Percentiles rank a stretch among this genome's conserved stretches.
These are phyloP conservation scores for Noctua janthina DNA, from an alignment of 2,888 invertebrate genomes.

Conservation along the genomic window DNA sequence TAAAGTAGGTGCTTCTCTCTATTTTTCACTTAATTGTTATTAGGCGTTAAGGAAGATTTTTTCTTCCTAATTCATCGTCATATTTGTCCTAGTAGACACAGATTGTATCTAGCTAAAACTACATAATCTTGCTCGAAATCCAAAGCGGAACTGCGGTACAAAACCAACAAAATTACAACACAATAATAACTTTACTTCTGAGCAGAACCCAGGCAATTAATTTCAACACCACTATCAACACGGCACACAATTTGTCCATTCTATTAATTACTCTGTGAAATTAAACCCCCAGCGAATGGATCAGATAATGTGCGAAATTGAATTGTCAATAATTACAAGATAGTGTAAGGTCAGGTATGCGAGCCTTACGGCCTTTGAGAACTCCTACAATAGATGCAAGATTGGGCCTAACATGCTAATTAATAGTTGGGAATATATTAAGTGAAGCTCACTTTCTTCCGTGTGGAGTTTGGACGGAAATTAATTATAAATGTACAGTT, in stretches of 20 bases:
- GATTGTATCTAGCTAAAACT: not conserved
- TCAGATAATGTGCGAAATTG: slow-evolving; percentile 85
- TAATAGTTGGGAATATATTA: slow-evolving; percentile 58
- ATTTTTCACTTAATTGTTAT: no score
- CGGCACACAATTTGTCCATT: slow-evolving; percentile 62
- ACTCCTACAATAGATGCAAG: slow-evolving; percentile 67
- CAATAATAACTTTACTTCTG: slow-evolving; percentile 21
- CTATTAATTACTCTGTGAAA: slow-evolving; percentile 64
- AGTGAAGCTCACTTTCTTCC: slow-evolving; percentile 43
- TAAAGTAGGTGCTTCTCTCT: not conserved
- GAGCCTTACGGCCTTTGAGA: slow-evolving; percentile 64
- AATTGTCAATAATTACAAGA: slow-evolving; percentile 87
- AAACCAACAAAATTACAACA: slow-evolving; percentile 32
- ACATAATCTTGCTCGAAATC: not conserved
- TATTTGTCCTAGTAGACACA: not conserved
- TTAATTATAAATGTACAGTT: slow-evolving; percentile 45
- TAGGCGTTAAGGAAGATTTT: not conserved
- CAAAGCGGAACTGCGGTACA: not conserved
- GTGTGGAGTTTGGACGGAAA: slow-evolving; percentile 34
- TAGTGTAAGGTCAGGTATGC: slow-evolving; percentile 61
- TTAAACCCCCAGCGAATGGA: slow-evolving; percentile 72
- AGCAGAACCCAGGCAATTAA: slow-evolving; percentile 54
- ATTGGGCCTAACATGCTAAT: slow-evolving; percentile 64
- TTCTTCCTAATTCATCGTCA: not conserved
- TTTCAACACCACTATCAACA: slow-evolving; percentile 51